phyloP scores from a whole-genome alignment of 2,888 invertebrate species.

The Diogma glabrata region DNA sequence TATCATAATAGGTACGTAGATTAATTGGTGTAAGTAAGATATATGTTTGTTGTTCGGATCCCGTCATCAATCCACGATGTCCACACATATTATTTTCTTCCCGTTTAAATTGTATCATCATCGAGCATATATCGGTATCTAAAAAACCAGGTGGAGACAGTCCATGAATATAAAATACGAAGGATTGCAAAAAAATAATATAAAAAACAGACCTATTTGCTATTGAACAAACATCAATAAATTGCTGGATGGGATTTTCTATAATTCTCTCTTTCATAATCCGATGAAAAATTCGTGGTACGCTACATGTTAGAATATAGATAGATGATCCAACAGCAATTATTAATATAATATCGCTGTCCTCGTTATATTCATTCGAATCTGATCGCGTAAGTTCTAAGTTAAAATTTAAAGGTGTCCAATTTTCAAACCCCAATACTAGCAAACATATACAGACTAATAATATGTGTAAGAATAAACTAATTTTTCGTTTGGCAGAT shows the following conservation, averaged over 20 bases:
- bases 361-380: no score
- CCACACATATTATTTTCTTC: constrained; percentile 67
- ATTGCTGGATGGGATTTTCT: constrained; percentile 60
- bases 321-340: constrained; percentile 48
- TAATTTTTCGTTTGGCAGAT: constrained; percentile 48
- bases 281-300: constrained; percentile 44
- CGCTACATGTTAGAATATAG: constrained; percentile 44
- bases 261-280: constrained; percentile 51
- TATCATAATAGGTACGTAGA: constrained; percentile 46
- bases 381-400: background rate
- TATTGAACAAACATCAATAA: constrained; percentile 69
- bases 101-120: constrained; percentile 57
- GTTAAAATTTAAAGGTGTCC: constrained; percentile 43
- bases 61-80: constrained; percentile 61
- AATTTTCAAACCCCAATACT: constrained; percentile 44
- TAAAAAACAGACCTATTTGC: constrained; percentile 68
- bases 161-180: constrained; percentile 74
- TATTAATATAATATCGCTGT: constrained; percentile 21
- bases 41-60: constrained; percentile 66
- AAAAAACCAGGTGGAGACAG: constrained; percentile 68
- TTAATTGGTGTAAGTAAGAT: constrained; percentile 51
- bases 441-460: constrained; percentile 10
- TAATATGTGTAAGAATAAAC: constrained; percentile 27
- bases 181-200: constrained; percentile 53
- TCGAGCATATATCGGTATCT: constrained; percentile 64